Conservation (phyloP, 2,113 vertebrate genomes). For the Otis tarda region DNA sequence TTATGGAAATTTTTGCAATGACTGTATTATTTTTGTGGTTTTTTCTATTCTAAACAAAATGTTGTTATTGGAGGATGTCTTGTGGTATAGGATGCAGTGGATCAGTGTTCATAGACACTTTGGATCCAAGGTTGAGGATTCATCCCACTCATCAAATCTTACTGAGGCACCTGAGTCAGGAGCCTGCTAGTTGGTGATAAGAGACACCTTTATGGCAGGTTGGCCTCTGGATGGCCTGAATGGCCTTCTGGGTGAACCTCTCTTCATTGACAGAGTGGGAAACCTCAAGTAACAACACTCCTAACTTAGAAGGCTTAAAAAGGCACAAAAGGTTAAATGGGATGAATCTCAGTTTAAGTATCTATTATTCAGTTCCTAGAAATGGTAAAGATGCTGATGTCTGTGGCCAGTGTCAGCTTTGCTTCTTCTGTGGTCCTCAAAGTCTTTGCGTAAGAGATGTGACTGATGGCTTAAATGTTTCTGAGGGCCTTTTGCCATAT, state of each 20-base stretch:
- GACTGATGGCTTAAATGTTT: background rate
- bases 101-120: background rate
- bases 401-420: background rate
- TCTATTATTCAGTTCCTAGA: background rate
- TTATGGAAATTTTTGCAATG: background rate
- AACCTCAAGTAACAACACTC: background rate
- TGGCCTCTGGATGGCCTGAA: background rate
- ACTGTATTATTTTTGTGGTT: background rate
- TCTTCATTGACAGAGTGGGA: background rate
- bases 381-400: background rate
- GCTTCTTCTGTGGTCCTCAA: background rate
- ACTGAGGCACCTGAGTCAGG: background rate
- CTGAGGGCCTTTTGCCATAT: background rate
- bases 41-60: background rate
- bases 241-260: background rate
- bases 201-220: too few species aligned
- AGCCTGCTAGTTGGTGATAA: too few species aligned
- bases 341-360: background rate
- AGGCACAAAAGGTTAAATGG: background rate
- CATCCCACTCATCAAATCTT: background rate
- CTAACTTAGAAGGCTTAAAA: background rate
- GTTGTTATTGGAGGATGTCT: background rate
- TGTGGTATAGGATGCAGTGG: background rate
- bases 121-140: background rate
- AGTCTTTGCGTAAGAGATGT: fast-evolving